Percentiles rank a stretch among this genome's conserved stretches.
Conservation (phyloP, 53 echinoderm and acorn worm species). For the Echinarachnius parma region DNA sequence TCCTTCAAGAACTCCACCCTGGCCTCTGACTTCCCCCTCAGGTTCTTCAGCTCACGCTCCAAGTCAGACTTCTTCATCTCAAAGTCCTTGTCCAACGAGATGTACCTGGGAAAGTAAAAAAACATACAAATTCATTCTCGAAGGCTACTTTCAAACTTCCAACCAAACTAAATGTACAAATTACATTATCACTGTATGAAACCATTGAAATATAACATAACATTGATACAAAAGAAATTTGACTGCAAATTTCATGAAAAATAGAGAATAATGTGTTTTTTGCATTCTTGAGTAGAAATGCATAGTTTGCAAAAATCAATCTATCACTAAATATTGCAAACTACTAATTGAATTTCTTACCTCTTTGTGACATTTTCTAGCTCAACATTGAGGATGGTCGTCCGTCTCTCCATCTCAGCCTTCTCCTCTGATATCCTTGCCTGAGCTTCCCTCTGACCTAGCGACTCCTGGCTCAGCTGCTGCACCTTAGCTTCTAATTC, state of each 20-base stretch:
- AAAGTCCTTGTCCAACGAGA: constrained; percentile 51
- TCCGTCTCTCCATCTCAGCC: constrained; percentile 47
- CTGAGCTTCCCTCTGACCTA: constrained; percentile 51
- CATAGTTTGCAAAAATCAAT: too few species aligned
- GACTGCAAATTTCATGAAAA: too few species aligned
- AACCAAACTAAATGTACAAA: too few species aligned
- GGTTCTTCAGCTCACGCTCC: constrained; percentile 51
- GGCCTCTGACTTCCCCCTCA: constrained; percentile 74
- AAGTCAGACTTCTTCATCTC: constrained; percentile 50
- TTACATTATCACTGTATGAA: too few species aligned
- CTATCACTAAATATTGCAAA: too few species aligned
- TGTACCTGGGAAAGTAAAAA: constrained; percentile 42
- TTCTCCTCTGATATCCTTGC: constrained; percentile 62
- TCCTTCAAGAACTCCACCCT: constrained; percentile 79
- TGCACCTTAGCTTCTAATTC: constrained; percentile 72
- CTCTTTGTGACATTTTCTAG: constrained; percentile 66
- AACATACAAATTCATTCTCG: background rate
- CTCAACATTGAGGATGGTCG: constrained; percentile 53
- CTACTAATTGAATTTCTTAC: too few species aligned
- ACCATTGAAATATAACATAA: too few species aligned
- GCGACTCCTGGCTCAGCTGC: constrained; percentile 66
- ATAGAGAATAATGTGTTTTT: too few species aligned
- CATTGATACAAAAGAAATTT: too few species aligned
- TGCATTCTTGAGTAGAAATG: too few species aligned
- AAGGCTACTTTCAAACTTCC: too few species aligned